These are phyloP conservation scores for Ceratothoa steindachneri DNA, from an alignment of 2,888 invertebrate genomes.

Conservation along the genomic window DNA sequence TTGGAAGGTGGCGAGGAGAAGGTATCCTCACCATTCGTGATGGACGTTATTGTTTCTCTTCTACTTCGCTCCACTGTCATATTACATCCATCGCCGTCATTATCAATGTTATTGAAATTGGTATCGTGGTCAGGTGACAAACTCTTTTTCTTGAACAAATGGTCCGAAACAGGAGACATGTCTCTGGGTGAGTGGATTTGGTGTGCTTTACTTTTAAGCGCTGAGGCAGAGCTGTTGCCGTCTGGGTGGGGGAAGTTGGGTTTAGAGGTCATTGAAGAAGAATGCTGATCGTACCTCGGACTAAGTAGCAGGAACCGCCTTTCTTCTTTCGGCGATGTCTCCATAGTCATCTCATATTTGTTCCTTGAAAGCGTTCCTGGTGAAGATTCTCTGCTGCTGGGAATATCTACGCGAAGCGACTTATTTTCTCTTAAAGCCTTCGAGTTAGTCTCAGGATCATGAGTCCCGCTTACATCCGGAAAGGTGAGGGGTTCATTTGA, in stretches of 20 bases:
- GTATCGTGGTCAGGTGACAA: too few relatives aligned
- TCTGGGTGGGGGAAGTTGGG: too few relatives aligned
- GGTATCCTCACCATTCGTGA: not conserved
- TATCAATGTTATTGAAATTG: too few relatives aligned
- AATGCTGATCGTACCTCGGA: not conserved
- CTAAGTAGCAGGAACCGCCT: not conserved
- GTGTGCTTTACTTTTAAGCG: too few relatives aligned
- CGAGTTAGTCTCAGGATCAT: not conserved
- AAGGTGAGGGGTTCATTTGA: not conserved
- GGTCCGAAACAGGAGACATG: too few relatives aligned
- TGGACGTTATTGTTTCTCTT: too few relatives aligned
- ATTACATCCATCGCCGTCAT: too few relatives aligned
- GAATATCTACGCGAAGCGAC: not conserved
- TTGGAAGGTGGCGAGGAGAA: not conserved
- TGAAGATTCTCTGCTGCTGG: not conserved
- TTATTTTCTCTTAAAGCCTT: not conserved
- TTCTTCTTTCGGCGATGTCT: not conserved
- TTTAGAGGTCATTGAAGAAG: too few relatives aligned
- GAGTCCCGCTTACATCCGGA: not conserved
- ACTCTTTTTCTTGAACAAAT: too few relatives aligned
- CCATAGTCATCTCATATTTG: not conserved
- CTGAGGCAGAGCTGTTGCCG: too few relatives aligned
- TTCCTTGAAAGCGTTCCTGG: not conserved
- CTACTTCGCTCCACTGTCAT: too few relatives aligned
- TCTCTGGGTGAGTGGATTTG: too few relatives aligned